These are phyloP conservation scores for Sebastolobus altivelis DNA, from an alignment of 2,797 vertebrate genomes.

Conservation along the genomic window DNA sequence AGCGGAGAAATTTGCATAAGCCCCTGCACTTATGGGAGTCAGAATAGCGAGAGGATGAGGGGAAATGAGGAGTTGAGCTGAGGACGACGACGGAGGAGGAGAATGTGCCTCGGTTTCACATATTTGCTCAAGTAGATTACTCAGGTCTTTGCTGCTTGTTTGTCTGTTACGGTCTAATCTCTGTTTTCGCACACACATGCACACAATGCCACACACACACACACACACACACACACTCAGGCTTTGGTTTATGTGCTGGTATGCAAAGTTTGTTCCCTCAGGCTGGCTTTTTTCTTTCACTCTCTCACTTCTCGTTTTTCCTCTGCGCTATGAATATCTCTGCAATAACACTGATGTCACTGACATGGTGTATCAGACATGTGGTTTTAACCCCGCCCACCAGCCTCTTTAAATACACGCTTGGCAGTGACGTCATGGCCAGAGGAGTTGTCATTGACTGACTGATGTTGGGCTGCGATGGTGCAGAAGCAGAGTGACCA, in stretches of 20 bases:
- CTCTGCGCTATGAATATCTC: constrained; percentile 64
- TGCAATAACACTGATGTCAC: constrained; percentile 75
- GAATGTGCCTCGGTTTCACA: constrained; percentile 63
- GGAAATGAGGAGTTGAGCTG: background rate
- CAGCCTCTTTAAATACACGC: constrained; percentile 63
- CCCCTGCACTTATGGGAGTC: constrained; percentile 18
- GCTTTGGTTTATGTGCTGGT: constrained; percentile 27
- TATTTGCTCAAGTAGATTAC: constrained; percentile 74
- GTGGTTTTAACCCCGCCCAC: constrained; percentile 50
- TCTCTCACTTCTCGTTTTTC: constrained; percentile 24
- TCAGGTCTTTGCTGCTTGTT: constrained; percentile 55
- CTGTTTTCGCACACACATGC: background rate
- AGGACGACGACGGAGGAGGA: constrained; percentile 27
- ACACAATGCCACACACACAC: background rate
- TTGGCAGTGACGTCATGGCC: constrained; percentile 56
- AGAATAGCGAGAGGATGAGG: constrained; percentile 11
- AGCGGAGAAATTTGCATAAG: constrained; percentile 53
- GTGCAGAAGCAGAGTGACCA: constrained; percentile 17
- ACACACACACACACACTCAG: constrained; percentile 12
- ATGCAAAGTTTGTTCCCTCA: constrained; percentile 49
- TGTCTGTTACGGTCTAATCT: constrained; percentile 68
- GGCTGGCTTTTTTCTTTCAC: constrained; percentile 48
- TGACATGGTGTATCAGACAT: constrained; percentile 39
- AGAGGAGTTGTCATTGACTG: constrained; percentile 14
- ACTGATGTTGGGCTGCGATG: constrained; percentile 11